phyloP scores from a whole-genome alignment of 2,113 vertebrate genomes.

The Neolamprologus brichardi region DNA sequence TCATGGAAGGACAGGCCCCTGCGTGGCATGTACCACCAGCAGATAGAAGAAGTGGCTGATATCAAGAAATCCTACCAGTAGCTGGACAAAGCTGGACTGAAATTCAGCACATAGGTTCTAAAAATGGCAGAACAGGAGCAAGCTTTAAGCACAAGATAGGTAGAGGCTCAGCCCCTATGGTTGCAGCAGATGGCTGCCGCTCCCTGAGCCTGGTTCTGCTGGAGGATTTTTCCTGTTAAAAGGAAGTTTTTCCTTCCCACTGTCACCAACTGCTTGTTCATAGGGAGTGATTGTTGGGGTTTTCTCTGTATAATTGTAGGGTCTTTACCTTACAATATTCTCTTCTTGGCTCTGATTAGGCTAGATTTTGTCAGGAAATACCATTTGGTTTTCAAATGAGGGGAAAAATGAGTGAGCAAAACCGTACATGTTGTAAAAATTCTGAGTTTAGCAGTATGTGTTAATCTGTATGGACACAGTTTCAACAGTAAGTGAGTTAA shows the following conservation, averaged over 20 bases:
- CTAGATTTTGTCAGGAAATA: not conserved
- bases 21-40: not conserved
- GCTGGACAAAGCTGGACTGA: not conserved
- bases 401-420: not conserved
- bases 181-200: accelerated
- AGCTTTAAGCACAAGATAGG: not conserved
- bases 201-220: not conserved
- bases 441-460: not conserved
- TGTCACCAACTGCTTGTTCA: not conserved
- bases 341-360: not conserved
- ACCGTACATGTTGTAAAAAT: not conserved
- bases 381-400: not conserved
- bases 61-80: not conserved
- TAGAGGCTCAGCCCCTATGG: not conserved
- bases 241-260: not conserved
- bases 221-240: not conserved
- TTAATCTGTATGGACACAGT: not conserved
- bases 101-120: not conserved
- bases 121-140: not conserved
- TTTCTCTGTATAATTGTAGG: not conserved
- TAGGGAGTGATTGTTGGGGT: not conserved
- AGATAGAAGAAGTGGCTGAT: not conserved
- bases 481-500: slow-evolving; percentile 7
- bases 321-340: not conserved
- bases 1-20: not conserved